Evolutionary conservation across 2,888 invertebrate genomes (phyloP).

Genomic region (Orchesellides sinensis): DNA sequence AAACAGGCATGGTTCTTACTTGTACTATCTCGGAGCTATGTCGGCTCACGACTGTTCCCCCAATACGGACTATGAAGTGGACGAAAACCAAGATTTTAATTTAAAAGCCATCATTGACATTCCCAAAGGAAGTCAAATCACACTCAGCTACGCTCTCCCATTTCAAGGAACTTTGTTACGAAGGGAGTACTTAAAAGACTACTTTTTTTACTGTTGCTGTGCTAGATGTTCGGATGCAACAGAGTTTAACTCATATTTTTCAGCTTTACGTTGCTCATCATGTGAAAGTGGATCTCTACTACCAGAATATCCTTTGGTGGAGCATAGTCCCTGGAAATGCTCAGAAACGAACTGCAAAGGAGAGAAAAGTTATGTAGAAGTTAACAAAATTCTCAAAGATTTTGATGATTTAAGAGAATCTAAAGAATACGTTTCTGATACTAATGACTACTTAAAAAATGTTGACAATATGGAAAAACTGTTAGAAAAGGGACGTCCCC

Average conservation of each 20-base stretch:
- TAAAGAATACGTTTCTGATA: constrained; percentile 27
- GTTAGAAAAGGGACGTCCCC: constrained; percentile 16
- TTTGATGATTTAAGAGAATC: constrained; percentile 41
- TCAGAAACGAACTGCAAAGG: constrained; percentile 25
- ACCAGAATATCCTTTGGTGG: constrained; percentile 41
- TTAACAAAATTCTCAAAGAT: constrained; percentile 30
- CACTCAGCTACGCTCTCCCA: constrained; percentile 50
- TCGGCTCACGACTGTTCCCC: constrained; percentile 55
- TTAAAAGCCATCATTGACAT: constrained; percentile 53
- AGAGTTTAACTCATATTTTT: constrained; percentile 49
- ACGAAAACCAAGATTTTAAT: constrained; percentile 49
- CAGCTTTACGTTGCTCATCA: constrained; percentile 17
- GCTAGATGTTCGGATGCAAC: constrained; percentile 29
- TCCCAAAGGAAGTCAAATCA: constrained; percentile 43
- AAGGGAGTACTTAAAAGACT: constrained; percentile 42
- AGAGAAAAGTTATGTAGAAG: constrained; percentile 27
- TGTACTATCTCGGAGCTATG: constrained; percentile 53
- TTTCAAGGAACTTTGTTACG: constrained; percentile 51
- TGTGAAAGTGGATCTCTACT: constrained; percentile 24
- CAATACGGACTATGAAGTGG: constrained; percentile 54
- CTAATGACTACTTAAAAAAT: constrained; percentile 32
- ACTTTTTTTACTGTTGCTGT: constrained; percentile 51
- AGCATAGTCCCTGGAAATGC: constrained; percentile 52
- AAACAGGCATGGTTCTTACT: constrained; percentile 38
- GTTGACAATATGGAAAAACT: constrained; percentile 35